Evolutionary conservation across 2,113 vertebrate species (phyloP).

Genomic region (Callaeas wilsoni): DNA sequence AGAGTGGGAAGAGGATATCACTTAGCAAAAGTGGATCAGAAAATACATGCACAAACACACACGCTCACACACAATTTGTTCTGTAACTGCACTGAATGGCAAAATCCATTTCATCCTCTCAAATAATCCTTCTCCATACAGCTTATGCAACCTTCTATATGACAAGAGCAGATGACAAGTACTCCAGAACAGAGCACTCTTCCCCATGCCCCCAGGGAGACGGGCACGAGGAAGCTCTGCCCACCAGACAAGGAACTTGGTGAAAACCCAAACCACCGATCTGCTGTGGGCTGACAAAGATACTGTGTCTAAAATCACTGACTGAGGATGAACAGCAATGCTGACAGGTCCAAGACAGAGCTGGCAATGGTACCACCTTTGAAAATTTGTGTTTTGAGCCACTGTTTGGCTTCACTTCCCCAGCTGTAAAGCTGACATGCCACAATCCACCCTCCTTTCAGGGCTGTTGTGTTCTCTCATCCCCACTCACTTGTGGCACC

Average conservation of each 20-base stretch:
- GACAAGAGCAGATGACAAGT: background rate
- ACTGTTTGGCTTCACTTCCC: background rate
- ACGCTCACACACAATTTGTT: constrained; percentile 54
- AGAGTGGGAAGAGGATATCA: constrained; percentile 74
- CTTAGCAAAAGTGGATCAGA: constrained; percentile 70
- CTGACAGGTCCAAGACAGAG: background rate
- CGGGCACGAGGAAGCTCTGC: background rate
- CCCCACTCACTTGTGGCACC: background rate
- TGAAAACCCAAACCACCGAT: background rate
- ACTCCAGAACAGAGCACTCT: background rate
- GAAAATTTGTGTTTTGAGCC: background rate
- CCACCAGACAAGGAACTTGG: background rate
- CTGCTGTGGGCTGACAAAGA: background rate
- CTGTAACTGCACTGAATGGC: constrained; percentile 9
- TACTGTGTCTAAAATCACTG: background rate
- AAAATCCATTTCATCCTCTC: background rate
- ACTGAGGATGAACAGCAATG: background rate
- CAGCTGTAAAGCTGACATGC: background rate
- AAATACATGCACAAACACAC: constrained; percentile 71
- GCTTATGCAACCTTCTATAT: constrained; percentile 7
- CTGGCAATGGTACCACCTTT: background rate
- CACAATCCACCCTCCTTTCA: background rate
- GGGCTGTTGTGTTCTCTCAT: background rate
- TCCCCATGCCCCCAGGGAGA: background rate
- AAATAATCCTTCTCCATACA: background rate